A percentile compares a stretch with the other conserved stretches of the same genome.
Conservation (phyloP, 2,888 invertebrate genomes). For the Smittia aterrima region DNA sequence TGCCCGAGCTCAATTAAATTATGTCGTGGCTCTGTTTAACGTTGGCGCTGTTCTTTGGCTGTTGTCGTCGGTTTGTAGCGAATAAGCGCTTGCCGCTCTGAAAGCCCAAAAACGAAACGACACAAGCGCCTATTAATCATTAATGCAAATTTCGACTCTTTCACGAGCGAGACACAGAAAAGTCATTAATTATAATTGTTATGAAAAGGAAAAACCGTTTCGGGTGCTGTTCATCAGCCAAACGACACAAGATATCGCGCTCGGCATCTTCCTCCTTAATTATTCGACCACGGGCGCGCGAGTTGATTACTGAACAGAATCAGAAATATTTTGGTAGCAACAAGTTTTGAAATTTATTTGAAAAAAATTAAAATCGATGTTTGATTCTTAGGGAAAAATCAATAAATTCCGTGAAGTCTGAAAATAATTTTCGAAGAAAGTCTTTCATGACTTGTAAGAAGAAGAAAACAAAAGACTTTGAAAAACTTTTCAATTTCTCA, state of each 20-base stretch:
- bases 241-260: background rate
- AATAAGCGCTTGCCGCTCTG: background rate
- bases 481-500: too few relatives aligned
- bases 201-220: constrained; percentile 28
- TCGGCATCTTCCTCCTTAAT: constrained; percentile 35
- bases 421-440: too few relatives aligned
- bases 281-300: constrained; percentile 9
- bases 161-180: constrained; percentile 5
- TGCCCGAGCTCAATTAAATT: background rate
- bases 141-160: constrained; percentile 36
- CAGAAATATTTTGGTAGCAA: constrained; percentile 32
- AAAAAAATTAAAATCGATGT: background rate
- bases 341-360: constrained; percentile 24
- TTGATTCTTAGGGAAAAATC: background rate
- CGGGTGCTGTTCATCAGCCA: constrained; percentile 11
- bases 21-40: constrained; percentile 11
- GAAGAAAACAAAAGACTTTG: too few relatives aligned
- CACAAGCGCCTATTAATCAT: constrained; percentile 23
- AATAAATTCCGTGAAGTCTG: too few relatives aligned
- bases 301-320: constrained; percentile 29
- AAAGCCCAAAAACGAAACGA: background rate
- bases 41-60: background rate
- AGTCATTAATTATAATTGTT: constrained; percentile 41
- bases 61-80: constrained; percentile 13
- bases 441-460: too few relatives aligned